phyloP scores from a whole-genome alignment of 2,888 invertebrate genomes.

The Meteorus colon region DNA sequence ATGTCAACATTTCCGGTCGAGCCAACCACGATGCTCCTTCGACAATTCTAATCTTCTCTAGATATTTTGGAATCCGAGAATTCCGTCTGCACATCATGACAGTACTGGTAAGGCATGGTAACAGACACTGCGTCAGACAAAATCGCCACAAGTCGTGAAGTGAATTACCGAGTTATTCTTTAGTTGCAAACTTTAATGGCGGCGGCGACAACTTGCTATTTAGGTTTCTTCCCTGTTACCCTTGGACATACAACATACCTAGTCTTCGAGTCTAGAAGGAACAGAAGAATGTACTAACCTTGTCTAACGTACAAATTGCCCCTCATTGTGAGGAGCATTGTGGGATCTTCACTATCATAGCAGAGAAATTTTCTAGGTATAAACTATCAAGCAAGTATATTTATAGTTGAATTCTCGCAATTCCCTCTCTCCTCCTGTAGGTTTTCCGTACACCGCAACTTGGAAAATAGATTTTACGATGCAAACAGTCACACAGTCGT shows the following conservation, averaged over 20 bases:
- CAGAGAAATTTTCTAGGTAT: not conserved
- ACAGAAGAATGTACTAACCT: not conserved
- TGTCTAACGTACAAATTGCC: not conserved
- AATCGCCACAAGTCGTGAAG: not conserved
- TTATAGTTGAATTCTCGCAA: not conserved
- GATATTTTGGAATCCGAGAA: not conserved
- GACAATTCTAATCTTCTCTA: not conserved
- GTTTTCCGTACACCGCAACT: conserved; percentile 27
- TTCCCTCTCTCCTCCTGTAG: not conserved
- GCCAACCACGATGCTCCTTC: not conserved
- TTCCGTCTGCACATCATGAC: not conserved
- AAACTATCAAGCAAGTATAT: not conserved
- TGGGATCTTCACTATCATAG: not conserved
- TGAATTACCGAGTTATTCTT: conserved; percentile 3
- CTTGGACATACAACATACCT: not conserved
- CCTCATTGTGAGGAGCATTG: not conserved
- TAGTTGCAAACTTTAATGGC: not conserved
- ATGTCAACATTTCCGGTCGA: too few relatives aligned
- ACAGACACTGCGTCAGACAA: not conserved
- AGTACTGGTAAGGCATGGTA: not conserved
- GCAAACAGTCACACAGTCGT: conserved; percentile 25
- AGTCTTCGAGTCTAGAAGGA: not conserved
- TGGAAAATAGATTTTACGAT: conserved; percentile 44
- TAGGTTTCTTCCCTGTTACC: not conserved
- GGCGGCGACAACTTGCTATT: not conserved